These are phyloP conservation scores for Teleiodes luculella DNA, from an alignment of 2,888 invertebrate genomes.

Conservation along the genomic window DNA sequence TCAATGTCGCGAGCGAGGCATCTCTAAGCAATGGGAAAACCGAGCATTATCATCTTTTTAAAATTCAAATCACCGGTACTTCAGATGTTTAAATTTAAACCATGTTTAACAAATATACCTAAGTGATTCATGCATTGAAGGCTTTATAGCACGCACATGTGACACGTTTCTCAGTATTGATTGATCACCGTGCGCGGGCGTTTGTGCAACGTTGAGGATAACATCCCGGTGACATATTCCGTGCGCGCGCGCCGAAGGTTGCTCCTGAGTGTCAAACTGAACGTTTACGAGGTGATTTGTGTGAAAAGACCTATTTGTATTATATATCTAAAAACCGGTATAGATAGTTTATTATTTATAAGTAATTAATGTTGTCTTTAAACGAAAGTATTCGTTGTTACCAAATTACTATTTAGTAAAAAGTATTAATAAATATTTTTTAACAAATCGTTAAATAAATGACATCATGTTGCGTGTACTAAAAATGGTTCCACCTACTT, in stretches of 20 bases:
- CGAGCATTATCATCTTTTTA: background rate
- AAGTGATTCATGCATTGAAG: background rate
- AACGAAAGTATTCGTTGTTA: no score
- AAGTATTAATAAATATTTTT: no score
- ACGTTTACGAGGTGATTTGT: background rate
- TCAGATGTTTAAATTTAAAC: background rate
- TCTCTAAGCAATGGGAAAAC: conserved; percentile 2
- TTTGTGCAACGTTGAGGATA: conserved; percentile 11
- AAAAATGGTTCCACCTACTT: no score
- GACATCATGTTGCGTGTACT: no score
- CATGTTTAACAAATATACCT: conserved; percentile 1
- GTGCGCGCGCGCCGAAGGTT: background rate
- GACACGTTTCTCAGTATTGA: background rate
- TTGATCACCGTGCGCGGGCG: background rate
- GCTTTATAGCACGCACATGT: background rate
- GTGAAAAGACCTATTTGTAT: background rate
- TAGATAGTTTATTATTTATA: no score
- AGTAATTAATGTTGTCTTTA: no score
- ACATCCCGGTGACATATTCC: background rate
- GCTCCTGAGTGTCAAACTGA: background rate
- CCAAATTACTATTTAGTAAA: no score
- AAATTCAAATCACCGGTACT: background rate
- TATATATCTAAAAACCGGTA: no score
- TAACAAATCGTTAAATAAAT: no score
- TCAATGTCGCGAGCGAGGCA: conserved; percentile 1